Base-by-base conservation (phyloP, 2,888 invertebrate species). In the Morpho helenor region DNA sequence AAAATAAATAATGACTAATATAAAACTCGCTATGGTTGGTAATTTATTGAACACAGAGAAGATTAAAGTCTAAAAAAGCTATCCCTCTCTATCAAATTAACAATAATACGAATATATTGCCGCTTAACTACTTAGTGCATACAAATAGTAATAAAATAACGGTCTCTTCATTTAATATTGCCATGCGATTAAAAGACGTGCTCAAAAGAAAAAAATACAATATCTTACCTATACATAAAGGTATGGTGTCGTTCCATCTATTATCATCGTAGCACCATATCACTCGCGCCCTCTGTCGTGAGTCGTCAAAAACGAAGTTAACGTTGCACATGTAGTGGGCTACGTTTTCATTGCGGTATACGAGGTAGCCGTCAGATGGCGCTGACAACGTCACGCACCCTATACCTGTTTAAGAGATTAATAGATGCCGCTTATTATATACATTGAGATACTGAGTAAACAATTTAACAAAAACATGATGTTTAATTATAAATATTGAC, bases 291-390 rank as follows among this genome's bases (percentile, higher is more conserved):
- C 92, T 92, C 77, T 91, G 83, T 64, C 87, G 87, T n/a, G 93
- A 93, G 74, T 95, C 95, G 10, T 93, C 92, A 79, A 95, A 96
- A 75, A 93, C 91, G 71, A 84, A 92, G 58, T 94, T 94, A 52
- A 92, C 91, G 69, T 94, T 92, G 81, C 96, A 96, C 81, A 93
- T 92, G 82, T 93, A 95, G 70, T 93, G 93, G 42, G 94, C 94
- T 50, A 92, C 87, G 47, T 93, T 92, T 59, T 92, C 90, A 69
- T 93, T 94, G 69, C 93, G 92, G 78, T 93, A 93, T 71, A 94
- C 93, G 9, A 95, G 76, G 76, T 94, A 94, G 50, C 94, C 95
- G 80, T 93, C 92, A 76, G 91, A 89, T 70, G 95, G 95, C 72
- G 93, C 84, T 71, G 84, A 71, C 42, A 93, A 86, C 41, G 93